Conservation (phyloP, 1,140 invertebrate species). For the Aphidius ervi region DNA sequence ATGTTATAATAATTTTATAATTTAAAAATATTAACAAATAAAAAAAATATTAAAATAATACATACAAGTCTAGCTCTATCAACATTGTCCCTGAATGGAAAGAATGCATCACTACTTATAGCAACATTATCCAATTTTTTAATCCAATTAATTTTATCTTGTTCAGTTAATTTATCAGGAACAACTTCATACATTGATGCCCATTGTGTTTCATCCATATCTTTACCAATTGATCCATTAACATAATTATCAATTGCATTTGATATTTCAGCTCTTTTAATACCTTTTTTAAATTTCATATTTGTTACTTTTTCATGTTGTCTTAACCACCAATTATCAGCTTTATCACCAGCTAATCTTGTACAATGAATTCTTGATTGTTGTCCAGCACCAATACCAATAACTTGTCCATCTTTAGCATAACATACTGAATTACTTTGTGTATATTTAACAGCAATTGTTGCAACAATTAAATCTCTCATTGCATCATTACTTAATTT, state of each 20-base stretch:
- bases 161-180: slow-evolving; percentile 63
- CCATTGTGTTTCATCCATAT: slow-evolving; percentile 64
- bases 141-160: slow-evolving; percentile 78
- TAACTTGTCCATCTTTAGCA: slow-evolving; percentile 86
- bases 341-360: slow-evolving; percentile 92
- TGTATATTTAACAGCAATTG: slow-evolving; percentile 95
- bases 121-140: slow-evolving; percentile 77
- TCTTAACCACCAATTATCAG: slow-evolving; percentile 97
- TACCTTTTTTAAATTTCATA: slow-evolving; percentile 85
- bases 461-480: slow-evolving; percentile 91
- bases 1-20: slow-evolving; percentile 1
- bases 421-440: slow-evolving; percentile 97
- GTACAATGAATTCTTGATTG: slow-evolving; percentile 98
- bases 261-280: slow-evolving; percentile 88
- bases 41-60: slow-evolving; percentile 23
- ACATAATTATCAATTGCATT: slow-evolving; percentile 97
- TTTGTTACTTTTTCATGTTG: slow-evolving; percentile 83
- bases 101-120: slow-evolving; percentile 97
- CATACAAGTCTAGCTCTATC: slow-evolving; percentile 86
- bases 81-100: slow-evolving; percentile 97
- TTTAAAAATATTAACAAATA: slow-evolving; percentile 8
- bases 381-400: slow-evolving; percentile 96
- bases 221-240: slow-evolving; percentile 78
- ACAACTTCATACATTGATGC: slow-evolving; percentile 70
- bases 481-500: slow-evolving; percentile 71